A percentile compares a stretch with the other conserved stretches of the same genome.
Evolutionary conservation across 2,113 vertebrate genomes (phyloP).

Genomic region (Carassius gibelio): DNA sequence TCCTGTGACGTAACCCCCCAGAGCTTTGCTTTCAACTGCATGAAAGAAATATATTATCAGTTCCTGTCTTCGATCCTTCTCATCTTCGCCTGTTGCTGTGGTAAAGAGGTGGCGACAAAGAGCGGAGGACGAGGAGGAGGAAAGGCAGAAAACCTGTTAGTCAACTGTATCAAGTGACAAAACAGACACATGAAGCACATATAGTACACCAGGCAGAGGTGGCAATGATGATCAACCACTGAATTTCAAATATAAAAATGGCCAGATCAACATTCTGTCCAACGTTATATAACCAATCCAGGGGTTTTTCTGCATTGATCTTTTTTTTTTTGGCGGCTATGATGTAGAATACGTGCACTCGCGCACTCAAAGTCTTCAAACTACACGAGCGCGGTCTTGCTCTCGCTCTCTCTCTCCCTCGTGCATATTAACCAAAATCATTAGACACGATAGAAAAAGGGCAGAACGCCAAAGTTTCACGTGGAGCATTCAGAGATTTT

Average conservation of each 20-base stretch:
- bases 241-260: not conserved
- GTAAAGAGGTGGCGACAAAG: slow-evolving; percentile 29
- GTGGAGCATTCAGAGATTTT: too few species aligned
- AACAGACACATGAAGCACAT: slow-evolving; percentile 9
- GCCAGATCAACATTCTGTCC: too few species aligned
- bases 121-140: not conserved
- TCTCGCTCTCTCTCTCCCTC: too few species aligned
- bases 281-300: too few species aligned
- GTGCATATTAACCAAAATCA: too few species aligned
- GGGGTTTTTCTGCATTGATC: too few species aligned
- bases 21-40: slow-evolving; percentile 35
- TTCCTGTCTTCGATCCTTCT: slow-evolving; percentile 16
- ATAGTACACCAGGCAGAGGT: not conserved
- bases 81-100: slow-evolving; percentile 26
- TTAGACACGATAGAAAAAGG: too few species aligned
- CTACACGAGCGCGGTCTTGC: too few species aligned
- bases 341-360: too few species aligned
- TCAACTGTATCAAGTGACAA: slow-evolving; percentile 45
- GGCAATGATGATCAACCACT: not conserved
- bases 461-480: too few species aligned
- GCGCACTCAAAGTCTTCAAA: too few species aligned
- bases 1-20: slow-evolving; percentile 12
- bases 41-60: slow-evolving; percentile 28
- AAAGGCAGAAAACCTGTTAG: slow-evolving; percentile 44
- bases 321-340: too few species aligned